These are phyloP conservation scores for Drosophila helvetica DNA, from an alignment of 2,888 invertebrate genomes.

Conservation along the genomic window DNA sequence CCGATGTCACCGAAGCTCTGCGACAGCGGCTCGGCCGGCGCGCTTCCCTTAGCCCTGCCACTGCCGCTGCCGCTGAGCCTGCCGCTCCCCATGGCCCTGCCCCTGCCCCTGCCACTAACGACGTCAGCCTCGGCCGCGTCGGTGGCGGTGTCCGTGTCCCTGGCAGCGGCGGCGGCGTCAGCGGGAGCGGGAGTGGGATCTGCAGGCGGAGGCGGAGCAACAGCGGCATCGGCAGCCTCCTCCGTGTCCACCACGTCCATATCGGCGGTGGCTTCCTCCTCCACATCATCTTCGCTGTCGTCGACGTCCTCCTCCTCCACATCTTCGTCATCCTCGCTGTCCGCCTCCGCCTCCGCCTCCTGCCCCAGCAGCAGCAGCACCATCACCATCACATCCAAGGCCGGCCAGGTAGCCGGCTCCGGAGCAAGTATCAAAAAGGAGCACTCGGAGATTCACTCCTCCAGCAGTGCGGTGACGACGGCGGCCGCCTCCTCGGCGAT, in stretches of 20 bases:
- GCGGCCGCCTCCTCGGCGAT: slow-evolving; percentile 79
- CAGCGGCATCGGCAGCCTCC: slow-evolving; percentile 17
- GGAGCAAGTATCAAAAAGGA: slow-evolving; percentile 57
- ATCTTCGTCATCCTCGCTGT: slow-evolving; percentile 14
- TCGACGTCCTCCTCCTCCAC: slow-evolving; percentile 28
- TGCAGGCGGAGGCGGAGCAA: slow-evolving; percentile 24
- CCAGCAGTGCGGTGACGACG: slow-evolving; percentile 74
- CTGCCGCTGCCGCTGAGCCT: slow-evolving; percentile 40
- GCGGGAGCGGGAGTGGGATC: slow-evolving; percentile 16
- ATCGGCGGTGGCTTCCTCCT: slow-evolving; percentile 39
- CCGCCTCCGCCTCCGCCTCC: slow-evolving; percentile 8
- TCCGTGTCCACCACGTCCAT: slow-evolving; percentile 37
- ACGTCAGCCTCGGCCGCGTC: slow-evolving; percentile 30
- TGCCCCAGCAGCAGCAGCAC: slow-evolving; percentile 30
- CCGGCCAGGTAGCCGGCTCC: slow-evolving; percentile 1
- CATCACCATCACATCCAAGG: slow-evolving; percentile 8
- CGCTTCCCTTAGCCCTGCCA: slow-evolving; percentile 58
- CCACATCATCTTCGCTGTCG: slow-evolving; percentile 39
- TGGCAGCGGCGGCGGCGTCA: slow-evolving; percentile 45
- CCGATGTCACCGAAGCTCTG: slow-evolving; percentile 93
- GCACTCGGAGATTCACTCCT: slow-evolving; percentile 82
- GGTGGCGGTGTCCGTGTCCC: slow-evolving; percentile 22
- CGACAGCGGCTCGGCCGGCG: slow-evolving; percentile 81
- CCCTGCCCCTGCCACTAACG: slow-evolving; percentile 37
- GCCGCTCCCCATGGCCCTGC: slow-evolving; percentile 33